These are phyloP conservation scores for Crypturellus undulatus DNA, from an alignment of 2,113 vertebrate genomes.

Conservation along the genomic window DNA sequence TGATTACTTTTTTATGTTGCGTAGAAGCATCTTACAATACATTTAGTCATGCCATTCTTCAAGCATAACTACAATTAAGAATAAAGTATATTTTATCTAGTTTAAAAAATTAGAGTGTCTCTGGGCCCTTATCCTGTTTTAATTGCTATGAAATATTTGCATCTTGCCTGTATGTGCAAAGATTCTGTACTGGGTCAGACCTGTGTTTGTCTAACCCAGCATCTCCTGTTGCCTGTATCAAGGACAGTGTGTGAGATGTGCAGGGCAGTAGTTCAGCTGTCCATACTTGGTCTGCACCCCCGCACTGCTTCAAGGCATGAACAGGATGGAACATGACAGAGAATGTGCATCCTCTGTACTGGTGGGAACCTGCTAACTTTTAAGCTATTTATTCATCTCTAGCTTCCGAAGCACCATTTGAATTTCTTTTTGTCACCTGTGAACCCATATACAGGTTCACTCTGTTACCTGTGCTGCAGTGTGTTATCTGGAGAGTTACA, in stretches of 20 bases:
- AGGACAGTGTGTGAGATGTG: too few relatives aligned
- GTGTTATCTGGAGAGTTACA: background rate
- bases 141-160: background rate
- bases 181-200: background rate
- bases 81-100: background rate
- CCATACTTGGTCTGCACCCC: background rate
- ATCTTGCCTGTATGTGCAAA: background rate
- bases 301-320: background rate
- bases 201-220: background rate
- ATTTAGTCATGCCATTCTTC: background rate
- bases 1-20: background rate
- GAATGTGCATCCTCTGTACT: background rate
- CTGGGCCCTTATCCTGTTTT: fast-evolving
- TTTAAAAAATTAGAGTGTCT: background rate
- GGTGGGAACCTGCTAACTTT: background rate
- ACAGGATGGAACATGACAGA: background rate
- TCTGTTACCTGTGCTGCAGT: background rate
- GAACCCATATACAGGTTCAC: too few relatives aligned
- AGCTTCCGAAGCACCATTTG: background rate
- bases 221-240: too few relatives aligned
- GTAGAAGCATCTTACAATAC: background rate
- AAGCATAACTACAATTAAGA: background rate
- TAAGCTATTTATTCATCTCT: background rate
- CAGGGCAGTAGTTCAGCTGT: background rate
- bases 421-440: background rate